Evolutionary conservation across 2,797 vertebrate genomes (phyloP).

Genomic region (Enteromius paludinosus): DNA sequence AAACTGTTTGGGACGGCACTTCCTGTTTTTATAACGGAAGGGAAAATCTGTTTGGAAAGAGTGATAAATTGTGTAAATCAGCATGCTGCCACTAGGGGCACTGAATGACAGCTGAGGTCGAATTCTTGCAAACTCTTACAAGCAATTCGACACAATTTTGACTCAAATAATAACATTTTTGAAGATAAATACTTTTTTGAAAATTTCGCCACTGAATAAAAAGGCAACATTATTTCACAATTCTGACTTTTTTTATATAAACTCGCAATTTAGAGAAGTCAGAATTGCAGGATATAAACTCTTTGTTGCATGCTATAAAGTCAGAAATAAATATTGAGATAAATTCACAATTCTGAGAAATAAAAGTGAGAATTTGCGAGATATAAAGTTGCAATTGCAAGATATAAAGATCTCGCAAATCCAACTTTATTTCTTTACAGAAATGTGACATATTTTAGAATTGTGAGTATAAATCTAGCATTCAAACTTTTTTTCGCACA

Average conservation of each 20-base stretch:
- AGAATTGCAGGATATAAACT: not conserved
- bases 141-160: not conserved
- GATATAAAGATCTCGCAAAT: not conserved
- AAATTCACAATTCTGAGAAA: not conserved
- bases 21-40: not conserved
- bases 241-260: not conserved
- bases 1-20: not conserved
- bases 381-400: not conserved
- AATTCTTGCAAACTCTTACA: not conserved
- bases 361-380: not conserved
- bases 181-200: not conserved
- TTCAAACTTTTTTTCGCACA: not conserved
- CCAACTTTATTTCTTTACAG: too few species aligned
- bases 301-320: not conserved
- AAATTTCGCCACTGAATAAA: not conserved
- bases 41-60: constrained; percentile 1
- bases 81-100: not conserved
- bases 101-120: not conserved
- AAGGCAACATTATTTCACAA: not conserved
- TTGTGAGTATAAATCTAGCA: not conserved
- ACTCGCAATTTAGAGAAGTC: not conserved
- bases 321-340: not conserved
- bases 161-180: not conserved
- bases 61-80: not conserved
- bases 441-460: not conserved